These are phyloP conservation scores for Hyposoter dolosus DNA, from an alignment of 2,888 invertebrate genomes.

Conservation along the genomic window DNA sequence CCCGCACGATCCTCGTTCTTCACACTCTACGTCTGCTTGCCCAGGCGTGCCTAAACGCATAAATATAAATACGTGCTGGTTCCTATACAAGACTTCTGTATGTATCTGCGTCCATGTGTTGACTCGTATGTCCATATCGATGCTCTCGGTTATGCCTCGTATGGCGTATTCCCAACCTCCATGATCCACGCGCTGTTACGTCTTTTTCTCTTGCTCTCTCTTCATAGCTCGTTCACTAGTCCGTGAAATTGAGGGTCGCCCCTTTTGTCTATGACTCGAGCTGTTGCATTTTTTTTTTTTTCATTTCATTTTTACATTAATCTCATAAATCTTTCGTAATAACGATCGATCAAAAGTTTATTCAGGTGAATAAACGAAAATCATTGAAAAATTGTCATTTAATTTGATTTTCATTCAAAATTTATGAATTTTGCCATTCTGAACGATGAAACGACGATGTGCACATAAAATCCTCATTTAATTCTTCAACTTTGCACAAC, in stretches of 20 bases:
- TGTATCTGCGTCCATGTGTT: slow-evolving; percentile 61
- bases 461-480: background rate
- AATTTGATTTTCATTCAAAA: background rate
- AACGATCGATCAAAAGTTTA: background rate
- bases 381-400: background rate
- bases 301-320: slow-evolving; percentile 36
- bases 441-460: background rate
- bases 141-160: slow-evolving; percentile 49
- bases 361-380: background rate
- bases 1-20: slow-evolving; percentile 47
- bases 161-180: slow-evolving; percentile 40
- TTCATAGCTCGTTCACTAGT: slow-evolving; percentile 73
- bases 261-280: slow-evolving; percentile 72
- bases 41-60: slow-evolving; percentile 81
- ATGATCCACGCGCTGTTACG: slow-evolving; percentile 62
- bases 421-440: background rate
- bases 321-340: background rate
- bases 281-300: slow-evolving; percentile 46
- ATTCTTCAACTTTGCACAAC: background rate
- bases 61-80: slow-evolving; percentile 80
- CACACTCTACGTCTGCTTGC: slow-evolving; percentile 50
- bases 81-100: slow-evolving; percentile 41
- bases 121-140: slow-evolving; percentile 35
- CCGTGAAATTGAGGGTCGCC: slow-evolving; percentile 83
- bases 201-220: slow-evolving; percentile 24